Evolutionary conservation across 2,797 vertebrate genomes (phyloP), one percentile per base, ranked within the genome.

Genomic region (Enteromius mattozi): DNA sequence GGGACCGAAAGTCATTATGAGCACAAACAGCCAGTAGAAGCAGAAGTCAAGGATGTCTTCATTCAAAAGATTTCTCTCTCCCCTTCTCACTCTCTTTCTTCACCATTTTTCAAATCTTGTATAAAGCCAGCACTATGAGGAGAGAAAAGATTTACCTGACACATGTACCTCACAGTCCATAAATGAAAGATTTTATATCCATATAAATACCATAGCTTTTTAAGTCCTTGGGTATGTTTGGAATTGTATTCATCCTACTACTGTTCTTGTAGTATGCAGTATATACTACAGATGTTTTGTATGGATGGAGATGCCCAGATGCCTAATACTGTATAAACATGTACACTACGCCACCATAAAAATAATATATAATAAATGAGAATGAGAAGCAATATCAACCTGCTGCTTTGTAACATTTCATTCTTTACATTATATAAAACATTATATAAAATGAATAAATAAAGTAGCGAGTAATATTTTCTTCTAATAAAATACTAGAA

Each of bases 21-120:
- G 91, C 90, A 92, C 91, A 93, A 91, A 94, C 91, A 91, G 90
- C 88, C 89, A 87, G 86, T 91, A 88, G 91, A 93, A 91, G 91
- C 71, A 61, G 69, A 85, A 86, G 89, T 93, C 91, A 94, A 94
- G 90, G 91, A 92, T 93, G 87, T 86, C 80, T 91, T 90, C 88
- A 88, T 88, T 91, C 87, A 91, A 84, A 90, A 88, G 90, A 86
- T 65, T 68, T 21, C 78, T 45, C 77, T 80, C 76, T 35, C 86
- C 82, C 79, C 88, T 85, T 40, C 21, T 54, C 5, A 1, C 42
- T 42, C 30, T 1, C 59, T 51, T 47, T 56, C 59, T 42, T 45
- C 12, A n/a, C 51, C 45, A 61, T 59, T n/a, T 40, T 42, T 33
- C 24, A 78, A 42, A 61, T 56, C 6, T 12, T 37, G 19, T 14